Conservation (phyloP, 1,140 invertebrate species). For the Wasmannia auropunctata region DNA sequence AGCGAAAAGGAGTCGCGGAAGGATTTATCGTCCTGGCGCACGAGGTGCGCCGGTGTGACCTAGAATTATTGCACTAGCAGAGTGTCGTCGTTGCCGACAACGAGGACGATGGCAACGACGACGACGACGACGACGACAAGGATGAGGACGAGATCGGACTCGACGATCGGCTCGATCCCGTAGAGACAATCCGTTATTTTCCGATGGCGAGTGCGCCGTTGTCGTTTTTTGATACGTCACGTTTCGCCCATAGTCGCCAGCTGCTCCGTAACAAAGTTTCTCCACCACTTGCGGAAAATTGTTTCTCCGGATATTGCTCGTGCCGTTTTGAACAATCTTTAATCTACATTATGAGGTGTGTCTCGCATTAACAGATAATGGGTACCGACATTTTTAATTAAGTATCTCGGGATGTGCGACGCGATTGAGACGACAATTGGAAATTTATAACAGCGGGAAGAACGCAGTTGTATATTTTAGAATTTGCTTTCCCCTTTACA, state of each 20-base stretch:
- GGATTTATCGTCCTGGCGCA: constrained; percentile 20
- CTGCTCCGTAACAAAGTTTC: constrained; percentile 30
- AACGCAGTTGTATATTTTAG: background rate
- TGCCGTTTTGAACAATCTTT: constrained; percentile 21
- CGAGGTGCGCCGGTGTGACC: constrained; percentile 30
- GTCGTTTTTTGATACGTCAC: constrained; percentile 56
- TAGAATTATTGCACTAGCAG: constrained; percentile 47
- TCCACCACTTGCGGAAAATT: constrained; percentile 38
- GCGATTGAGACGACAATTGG: background rate
- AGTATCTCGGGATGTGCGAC: too few species aligned
- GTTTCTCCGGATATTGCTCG: constrained; percentile 58
- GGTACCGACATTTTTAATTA: background rate
- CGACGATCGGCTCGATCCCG: constrained; percentile 41
- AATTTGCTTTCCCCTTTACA: background rate
- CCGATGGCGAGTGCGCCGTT: background rate
- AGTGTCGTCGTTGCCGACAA: constrained; percentile 26
- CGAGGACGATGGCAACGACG: constrained; percentile 6
- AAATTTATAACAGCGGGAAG: background rate
- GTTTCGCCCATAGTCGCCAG: constrained; percentile 47
- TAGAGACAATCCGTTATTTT: constrained; percentile 45
- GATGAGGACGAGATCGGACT: constrained; percentile 37
- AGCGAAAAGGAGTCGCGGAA: background rate
- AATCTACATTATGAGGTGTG: constrained; percentile 39
- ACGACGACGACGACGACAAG: background rate
- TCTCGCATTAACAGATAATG: background rate